Evolutionary conservation across 2,888 invertebrate species (phyloP).

Genomic region (Cantharis rufa): DNA sequence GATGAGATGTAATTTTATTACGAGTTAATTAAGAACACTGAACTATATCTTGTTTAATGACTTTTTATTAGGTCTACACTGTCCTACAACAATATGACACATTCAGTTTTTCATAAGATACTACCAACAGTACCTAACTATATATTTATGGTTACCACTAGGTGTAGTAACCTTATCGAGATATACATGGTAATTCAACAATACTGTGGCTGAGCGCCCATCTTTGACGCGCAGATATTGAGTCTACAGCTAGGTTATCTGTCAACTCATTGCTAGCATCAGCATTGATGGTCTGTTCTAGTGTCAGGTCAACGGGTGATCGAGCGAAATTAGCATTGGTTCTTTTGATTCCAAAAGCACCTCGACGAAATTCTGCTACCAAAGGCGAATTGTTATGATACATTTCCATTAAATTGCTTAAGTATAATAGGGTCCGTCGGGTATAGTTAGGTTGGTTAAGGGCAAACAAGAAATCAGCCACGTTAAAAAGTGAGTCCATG

Average conservation of each 20-base stretch:
- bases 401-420: constrained; percentile 23
- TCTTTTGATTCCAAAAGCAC: constrained; percentile 33
- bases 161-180: too few relatives aligned
- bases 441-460: too few relatives aligned
- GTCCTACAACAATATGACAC: too few relatives aligned
- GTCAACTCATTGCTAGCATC: constrained; percentile 37
- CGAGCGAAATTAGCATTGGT: background rate
- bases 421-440: constrained; percentile 8
- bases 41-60: too few relatives aligned
- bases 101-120: too few relatives aligned
- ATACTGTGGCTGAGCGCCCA: constrained; percentile 31
- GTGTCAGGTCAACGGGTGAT: constrained; percentile 31
- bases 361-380: constrained; percentile 27
- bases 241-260: constrained; percentile 27
- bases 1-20: too few relatives aligned
- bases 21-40: too few relatives aligned
- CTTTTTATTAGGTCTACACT: too few relatives aligned
- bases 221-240: constrained; percentile 37
- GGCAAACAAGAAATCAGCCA: too few relatives aligned
- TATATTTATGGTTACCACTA: too few relatives aligned
- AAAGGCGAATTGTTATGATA: constrained; percentile 34
- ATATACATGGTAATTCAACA: too few relatives aligned
- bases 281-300: constrained; percentile 42
- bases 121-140: too few relatives aligned
- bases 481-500: constrained; percentile 1